phyloP scores from a whole-genome alignment of 2,888 invertebrate genomes.

The Drosophila sordidula region DNA sequence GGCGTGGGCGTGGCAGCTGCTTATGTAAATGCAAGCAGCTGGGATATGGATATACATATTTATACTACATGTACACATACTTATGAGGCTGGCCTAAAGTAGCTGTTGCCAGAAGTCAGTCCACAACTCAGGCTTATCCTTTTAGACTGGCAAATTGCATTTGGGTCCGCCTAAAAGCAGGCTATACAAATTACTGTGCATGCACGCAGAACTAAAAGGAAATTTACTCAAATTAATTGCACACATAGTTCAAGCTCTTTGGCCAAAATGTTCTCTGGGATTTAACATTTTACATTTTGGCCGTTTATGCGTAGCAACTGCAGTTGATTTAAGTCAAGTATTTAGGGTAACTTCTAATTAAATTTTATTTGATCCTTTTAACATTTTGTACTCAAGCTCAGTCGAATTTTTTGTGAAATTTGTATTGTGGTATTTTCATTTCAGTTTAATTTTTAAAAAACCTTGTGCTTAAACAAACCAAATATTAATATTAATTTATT shows the following conservation, averaged over 20 bases:
- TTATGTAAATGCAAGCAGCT: conserved; percentile 47
- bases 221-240: conserved; percentile 71
- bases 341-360: neutral
- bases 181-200: conserved; percentile 32
- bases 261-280: conserved; percentile 8
- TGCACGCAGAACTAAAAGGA: conserved; percentile 25
- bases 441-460: no score
- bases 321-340: conserved; percentile 12
- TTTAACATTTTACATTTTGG: conserved; percentile 1
- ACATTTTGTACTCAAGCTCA: no score
- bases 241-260: conserved; percentile 15
- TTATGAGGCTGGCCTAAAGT: conserved; percentile 7
- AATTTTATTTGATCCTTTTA: neutral
- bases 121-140: conserved; percentile 18
- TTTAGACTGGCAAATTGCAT: conserved; percentile 39
- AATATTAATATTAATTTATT: no score
- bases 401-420: no score
- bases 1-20: conserved; percentile 34
- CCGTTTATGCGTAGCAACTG: conserved; percentile 12
- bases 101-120: conserved; percentile 3
- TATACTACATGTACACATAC: neutral
- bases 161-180: conserved; percentile 48
- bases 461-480: no score
- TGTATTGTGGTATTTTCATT: no score
- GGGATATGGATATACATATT: neutral